These are phyloP conservation scores for Okapia johnstoni DNA, from an alignment of 2,113 vertebrate genomes.

Conservation along the genomic window DNA sequence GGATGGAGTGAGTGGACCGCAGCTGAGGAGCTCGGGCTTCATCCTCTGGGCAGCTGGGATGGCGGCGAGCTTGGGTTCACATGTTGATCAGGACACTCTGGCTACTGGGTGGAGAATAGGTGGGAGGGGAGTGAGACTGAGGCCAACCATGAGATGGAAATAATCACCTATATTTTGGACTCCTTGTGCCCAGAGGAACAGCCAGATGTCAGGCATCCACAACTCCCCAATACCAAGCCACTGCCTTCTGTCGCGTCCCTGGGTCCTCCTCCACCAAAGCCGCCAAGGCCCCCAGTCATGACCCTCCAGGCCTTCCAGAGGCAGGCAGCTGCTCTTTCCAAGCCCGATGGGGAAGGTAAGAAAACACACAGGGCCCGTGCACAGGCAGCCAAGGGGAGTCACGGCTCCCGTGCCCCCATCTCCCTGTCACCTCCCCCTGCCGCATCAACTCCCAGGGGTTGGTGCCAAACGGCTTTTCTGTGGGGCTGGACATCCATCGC, in stretches of 20 bases:
- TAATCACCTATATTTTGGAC: not conserved
- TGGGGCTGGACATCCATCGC: not conserved
- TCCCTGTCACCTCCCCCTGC: not conserved
- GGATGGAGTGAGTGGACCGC: rapidly evolving
- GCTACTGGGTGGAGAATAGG: not conserved
- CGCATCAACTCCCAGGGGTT: not conserved
- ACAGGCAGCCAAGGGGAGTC: rapidly evolving
- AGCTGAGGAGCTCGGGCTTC: not conserved
- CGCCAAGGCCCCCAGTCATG: slow-evolving; percentile 67
- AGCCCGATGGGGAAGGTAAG: slow-evolving; percentile 58
- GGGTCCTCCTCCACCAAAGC: slow-evolving; percentile 81
- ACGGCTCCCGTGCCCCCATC: rapidly evolving
- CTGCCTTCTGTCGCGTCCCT: slow-evolving; percentile 71
- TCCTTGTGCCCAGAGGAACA: slow-evolving; percentile 41
- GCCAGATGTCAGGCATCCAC: not conserved
- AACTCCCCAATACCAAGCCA: slow-evolving; percentile 72
- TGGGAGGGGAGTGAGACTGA: not conserved
- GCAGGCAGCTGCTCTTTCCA: rapidly evolving
- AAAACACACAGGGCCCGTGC: rapidly evolving
- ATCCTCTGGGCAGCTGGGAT: not conserved
- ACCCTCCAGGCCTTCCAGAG: slow-evolving; percentile 69
- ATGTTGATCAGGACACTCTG: not conserved
- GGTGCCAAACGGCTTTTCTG: not conserved
- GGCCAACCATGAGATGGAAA: not conserved
- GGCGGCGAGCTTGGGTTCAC: not conserved